phyloP scores from a whole-genome alignment of 92 coral and sea anemone genomes.

The Paragorgia papillata region DNA sequence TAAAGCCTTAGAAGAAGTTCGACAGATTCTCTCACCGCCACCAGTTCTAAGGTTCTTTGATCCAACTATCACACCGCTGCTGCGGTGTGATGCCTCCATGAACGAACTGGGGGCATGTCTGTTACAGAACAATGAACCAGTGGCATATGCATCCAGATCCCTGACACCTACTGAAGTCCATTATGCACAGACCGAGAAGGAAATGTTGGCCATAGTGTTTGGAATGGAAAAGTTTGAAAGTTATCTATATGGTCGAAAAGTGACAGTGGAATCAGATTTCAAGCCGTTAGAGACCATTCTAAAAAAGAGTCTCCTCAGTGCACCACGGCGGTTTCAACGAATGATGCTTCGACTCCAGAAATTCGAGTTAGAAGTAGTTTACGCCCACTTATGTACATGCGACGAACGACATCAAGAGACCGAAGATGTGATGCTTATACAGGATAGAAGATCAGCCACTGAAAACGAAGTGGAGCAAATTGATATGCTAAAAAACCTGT shows the following conservation, averaged over 20 bases:
- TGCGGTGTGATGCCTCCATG: slow-evolving; percentile 58
- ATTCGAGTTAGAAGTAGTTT: not conserved
- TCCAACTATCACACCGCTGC: slow-evolving; percentile 35
- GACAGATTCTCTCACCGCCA: slow-evolving; percentile 47
- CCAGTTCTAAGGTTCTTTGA: slow-evolving; percentile 39
- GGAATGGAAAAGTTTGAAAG: slow-evolving; percentile 3
- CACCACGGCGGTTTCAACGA: too few species aligned
- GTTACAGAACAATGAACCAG: slow-evolving; percentile 23
- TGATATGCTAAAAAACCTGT: too few species aligned
- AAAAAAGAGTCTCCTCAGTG: too few species aligned
- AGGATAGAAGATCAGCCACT: too few species aligned
- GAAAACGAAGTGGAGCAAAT: too few species aligned
- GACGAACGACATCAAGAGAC: too few species aligned
- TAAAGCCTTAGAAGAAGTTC: slow-evolving; percentile 23
- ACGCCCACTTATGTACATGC: too few species aligned
- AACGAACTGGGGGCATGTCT: slow-evolving; percentile 4
- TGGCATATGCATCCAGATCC: slow-evolving; percentile 36
- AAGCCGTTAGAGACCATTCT: too few species aligned
- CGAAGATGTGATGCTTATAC: too few species aligned
- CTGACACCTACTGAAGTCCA: slow-evolving; percentile 14
- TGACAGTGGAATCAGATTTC: too few species aligned
- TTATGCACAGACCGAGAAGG: not conserved
- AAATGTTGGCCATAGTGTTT: not conserved
- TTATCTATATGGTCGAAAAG: too few species aligned
- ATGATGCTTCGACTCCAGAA: not conserved